Percentiles rank a stretch among this genome's conserved stretches.
phyloP scores from a whole-genome alignment of 2,113 vertebrate genomes.

The Brachyhypopomus gauderio region DNA sequence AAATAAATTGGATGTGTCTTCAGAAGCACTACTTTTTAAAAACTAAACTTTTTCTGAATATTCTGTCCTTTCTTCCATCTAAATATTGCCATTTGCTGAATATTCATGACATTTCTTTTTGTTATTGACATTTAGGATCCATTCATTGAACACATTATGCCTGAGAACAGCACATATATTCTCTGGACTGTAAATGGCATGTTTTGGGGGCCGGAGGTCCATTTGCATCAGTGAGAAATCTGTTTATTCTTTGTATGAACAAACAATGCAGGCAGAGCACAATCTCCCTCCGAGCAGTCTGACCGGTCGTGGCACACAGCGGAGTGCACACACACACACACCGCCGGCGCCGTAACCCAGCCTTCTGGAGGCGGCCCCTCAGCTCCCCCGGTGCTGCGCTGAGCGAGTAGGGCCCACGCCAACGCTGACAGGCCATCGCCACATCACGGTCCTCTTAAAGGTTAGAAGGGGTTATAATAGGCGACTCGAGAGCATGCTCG shows the following conservation, averaged over 20 bases:
- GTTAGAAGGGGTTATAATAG: slow-evolving; percentile 66
- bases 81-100: neutral
- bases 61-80: neutral
- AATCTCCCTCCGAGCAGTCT: neutral
- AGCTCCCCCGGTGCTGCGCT: neutral
- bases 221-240: slow-evolving; percentile 4
- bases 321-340: slow-evolving; percentile 22
- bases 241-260: slow-evolving; percentile 30
- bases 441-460: slow-evolving; percentile 59
- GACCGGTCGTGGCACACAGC: neutral
- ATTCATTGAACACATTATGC: slow-evolving; percentile 2
- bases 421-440: slow-evolving; percentile 39
- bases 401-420: slow-evolving; percentile 24
- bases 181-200: neutral
- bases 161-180: neutral
- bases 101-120: slow-evolving; percentile 12
- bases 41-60: neutral
- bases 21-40: no score
- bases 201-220: neutral
- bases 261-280: slow-evolving; percentile 1
- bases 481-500: slow-evolving; percentile 53
- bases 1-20: neutral
- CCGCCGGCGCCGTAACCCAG: neutral
- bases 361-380: neutral
- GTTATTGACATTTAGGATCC: neutral